Base-by-base conservation (phyloP, 1,140 invertebrate species). In the Polyergus mexicanus region DNA sequence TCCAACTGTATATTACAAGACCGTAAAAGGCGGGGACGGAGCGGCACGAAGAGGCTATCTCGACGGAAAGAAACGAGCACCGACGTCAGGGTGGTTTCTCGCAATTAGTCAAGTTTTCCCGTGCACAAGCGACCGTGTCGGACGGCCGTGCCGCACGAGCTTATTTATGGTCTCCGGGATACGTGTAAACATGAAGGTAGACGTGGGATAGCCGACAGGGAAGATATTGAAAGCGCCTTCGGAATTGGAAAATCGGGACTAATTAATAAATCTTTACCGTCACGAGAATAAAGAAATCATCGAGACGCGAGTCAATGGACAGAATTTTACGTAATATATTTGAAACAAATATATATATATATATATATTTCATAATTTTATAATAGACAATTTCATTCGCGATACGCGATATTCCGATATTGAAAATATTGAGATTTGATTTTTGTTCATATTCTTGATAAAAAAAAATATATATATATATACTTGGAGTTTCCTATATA, bases 91-190 rank as follows among this genome's bases (percentile, higher is more conserved):
- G 66, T 84, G 86, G 84, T 88, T 89, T 90, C 88, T 91, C 88
- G 88, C 90, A 91, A 91, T 91, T 91, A 91, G 90, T 88, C 90
- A 91, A 91, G 88, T 91, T 91, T 89, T 91, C 89, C 87, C 54
- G 77, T 88, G 56, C 77, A 35, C 88, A 41, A 69, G 47, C 85
- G 68, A 72, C 60, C 75, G 63, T 84, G 87, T 91, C 89, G 83
- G 76, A 86, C 84, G 78, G 38, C 72, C 62, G 71, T 56, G 77
- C 74, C 85, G 76, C 68, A 54, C 58, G 54, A 32, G 84, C 56
- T 91, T 91, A 91, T 91, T 91, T 91, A 91, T 90, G 85, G 83
- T 65, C 65, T 69, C 56, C 74, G 81, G 78, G 38, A 86, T 71
- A 88, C 69, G 78, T 89, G 89, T 90, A 86, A 90, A 90, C 88